phyloP scores from a whole-genome alignment of 1,140 invertebrate genomes.

The Tenebrio molitor region DNA sequence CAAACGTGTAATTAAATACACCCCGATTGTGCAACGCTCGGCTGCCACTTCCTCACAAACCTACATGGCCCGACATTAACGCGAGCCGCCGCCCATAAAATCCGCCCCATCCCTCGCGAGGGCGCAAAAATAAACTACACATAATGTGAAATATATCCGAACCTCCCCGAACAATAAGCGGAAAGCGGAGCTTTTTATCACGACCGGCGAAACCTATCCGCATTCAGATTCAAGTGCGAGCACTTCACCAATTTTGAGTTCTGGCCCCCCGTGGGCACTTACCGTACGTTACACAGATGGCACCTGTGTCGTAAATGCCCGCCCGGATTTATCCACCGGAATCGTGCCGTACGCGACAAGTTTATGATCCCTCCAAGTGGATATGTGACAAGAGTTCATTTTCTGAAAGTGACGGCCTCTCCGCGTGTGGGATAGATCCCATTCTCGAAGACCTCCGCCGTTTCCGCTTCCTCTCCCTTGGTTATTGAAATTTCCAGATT shows the following conservation, averaged over 20 bases:
- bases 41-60: too few relatives aligned
- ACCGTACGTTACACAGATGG: constrained; percentile 48
- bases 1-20: too few relatives aligned
- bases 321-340: constrained; percentile 47
- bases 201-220: not conserved
- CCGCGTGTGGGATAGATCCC: constrained; percentile 41
- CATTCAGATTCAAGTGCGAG: constrained; percentile 31
- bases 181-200: constrained; percentile 2
- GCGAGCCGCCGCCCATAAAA: too few relatives aligned
- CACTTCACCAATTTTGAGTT: constrained; percentile 49
- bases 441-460: not conserved
- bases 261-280: constrained; percentile 47
- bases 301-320: constrained; percentile 54
- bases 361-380: constrained; percentile 43
- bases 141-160: too few relatives aligned
- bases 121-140: too few relatives aligned
- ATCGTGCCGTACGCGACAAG: constrained; percentile 33
- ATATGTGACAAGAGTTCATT: constrained; percentile 54
- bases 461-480: not conserved
- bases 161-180: not conserved
- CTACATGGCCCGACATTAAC: too few relatives aligned
- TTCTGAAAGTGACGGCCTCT: not conserved
- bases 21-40: too few relatives aligned
- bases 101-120: too few relatives aligned
- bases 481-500: not conserved